Base-by-base conservation (phyloP, 2,113 vertebrate genomes). In the Ictalurus furcatus region DNA sequence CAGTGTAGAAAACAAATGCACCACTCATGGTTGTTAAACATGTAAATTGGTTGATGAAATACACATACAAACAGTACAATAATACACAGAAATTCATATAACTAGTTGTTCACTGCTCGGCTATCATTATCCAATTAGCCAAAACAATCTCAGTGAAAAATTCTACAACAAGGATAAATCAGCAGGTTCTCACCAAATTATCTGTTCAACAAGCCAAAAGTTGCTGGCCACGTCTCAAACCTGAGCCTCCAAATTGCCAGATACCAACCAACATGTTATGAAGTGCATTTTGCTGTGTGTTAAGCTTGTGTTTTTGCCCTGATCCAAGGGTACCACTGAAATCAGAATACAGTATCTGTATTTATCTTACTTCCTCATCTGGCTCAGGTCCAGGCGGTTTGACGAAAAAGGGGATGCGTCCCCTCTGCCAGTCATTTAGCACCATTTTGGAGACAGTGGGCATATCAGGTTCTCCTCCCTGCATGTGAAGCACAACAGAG, bases 371-470 rank as follows among this genome's bases (percentile, higher is more conserved):
- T 96, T 96, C 95, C 1, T 93, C 83, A 25, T 88, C 93, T 0
- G 91, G 86, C 28, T 98, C 97, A 61, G 94, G 93, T 63, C 95
- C 97, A 0, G 97, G 98, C 0, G 98, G 98, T 92, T 98, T 99
- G 81, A 99, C 97, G 82, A 99, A 99, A 93, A 98, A 99, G 0
- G 98, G 98, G 87, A 99, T 99, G 4, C 98, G 97, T 89, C 98
- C 98, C 71, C 98, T 95, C 94, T 99, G 98, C 98, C 98, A 99
- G 91, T 99, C 98, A 73, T 99, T 99, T 89, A 99, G 95, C 91
- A 99, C 98, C 98, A 99, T 99, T 93, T 99, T 99, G 90, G 98
- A 96, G 91, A 99, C 98, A 0, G 97, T 98, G 30, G 95, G 90
- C 56, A 97, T 48, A 92, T 99, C 98, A 28, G 98, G 98, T 90